Evolutionary conservation across 2,888 invertebrate genomes (phyloP).

Genomic region (Miltochrista miniata): DNA sequence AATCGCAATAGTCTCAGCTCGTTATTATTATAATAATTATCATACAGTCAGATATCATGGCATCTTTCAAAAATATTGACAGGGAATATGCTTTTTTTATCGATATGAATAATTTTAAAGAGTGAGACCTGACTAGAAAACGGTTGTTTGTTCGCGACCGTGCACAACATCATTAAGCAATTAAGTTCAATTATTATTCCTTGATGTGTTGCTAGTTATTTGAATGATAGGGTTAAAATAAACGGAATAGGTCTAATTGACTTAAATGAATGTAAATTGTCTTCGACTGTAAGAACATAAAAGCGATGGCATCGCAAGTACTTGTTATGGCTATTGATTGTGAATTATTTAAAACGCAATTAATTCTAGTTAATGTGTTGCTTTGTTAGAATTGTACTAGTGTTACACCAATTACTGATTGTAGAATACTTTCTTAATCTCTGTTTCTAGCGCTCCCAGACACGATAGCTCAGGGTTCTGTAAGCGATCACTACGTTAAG

Average conservation of each 20-base stretch:
- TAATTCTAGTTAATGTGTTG: background rate
- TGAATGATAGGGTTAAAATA: constrained; percentile 51
- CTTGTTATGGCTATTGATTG: constrained; percentile 20
- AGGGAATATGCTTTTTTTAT: constrained; percentile 49
- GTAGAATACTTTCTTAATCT: constrained; percentile 3
- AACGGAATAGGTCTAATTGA: constrained; percentile 51
- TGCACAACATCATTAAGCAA: constrained; percentile 68
- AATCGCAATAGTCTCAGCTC: constrained; percentile 55
- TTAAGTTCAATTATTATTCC: constrained; percentile 66
- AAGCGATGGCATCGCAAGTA: constrained; percentile 19
- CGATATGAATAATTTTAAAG: constrained; percentile 52
- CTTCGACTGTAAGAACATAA: constrained; percentile 39
- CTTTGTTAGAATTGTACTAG: background rate
- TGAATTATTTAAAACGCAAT: constrained; percentile 27
- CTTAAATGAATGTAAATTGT: constrained; percentile 49
- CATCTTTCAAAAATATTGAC: constrained; percentile 46
- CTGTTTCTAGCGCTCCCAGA: too few relatives aligned
- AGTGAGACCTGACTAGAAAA: constrained; percentile 48
- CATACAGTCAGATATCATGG: constrained; percentile 33
- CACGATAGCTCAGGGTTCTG: too few relatives aligned
- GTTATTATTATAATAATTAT: constrained; percentile 53
- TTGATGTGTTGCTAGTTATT: constrained; percentile 53
- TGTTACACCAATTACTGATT: background rate
- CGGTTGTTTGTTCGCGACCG: constrained; percentile 49
- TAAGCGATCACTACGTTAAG: too few relatives aligned